These are phyloP conservation scores for Acronicta aceris DNA, from an alignment of 2,888 invertebrate species.

Conservation along the genomic window DNA sequence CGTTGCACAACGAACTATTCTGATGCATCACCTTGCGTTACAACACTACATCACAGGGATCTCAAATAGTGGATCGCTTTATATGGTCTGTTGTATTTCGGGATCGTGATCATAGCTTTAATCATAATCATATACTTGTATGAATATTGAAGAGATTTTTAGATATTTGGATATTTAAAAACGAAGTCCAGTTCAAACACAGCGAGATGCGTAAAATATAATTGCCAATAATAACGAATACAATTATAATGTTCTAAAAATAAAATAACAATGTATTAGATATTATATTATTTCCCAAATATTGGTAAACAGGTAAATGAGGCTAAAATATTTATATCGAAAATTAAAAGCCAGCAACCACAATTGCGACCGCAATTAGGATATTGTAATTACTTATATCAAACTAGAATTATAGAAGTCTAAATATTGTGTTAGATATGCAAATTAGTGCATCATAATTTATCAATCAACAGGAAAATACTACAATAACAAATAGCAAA, in stretches of 20 bases:
- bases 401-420: constrained; percentile 9
- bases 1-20: constrained; percentile 79
- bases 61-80: constrained; percentile 22
- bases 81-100: constrained; percentile 11
- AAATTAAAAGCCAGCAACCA: constrained; percentile 7
- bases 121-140: too few species aligned
- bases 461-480: constrained; percentile 18
- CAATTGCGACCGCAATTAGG: constrained; percentile 20
- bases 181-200: too few species aligned
- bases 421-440: constrained; percentile 16
- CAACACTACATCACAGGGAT: constrained; percentile 47
- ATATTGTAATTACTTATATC: not conserved
- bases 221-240: too few species aligned
- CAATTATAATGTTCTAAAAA: too few species aligned
- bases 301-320: constrained; percentile 21
- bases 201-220: too few species aligned
- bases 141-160: too few species aligned
- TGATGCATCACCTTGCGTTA: constrained; percentile 74
- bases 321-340: constrained; percentile 7
- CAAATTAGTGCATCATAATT: not conserved
- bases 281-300: too few species aligned
- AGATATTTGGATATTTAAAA: too few species aligned
- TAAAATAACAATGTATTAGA: too few species aligned
- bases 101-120: not conserved
- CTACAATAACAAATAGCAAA: constrained; percentile 5